phyloP scores from a whole-genome alignment of 2,888 invertebrate genomes.

The Dryobota labecula region DNA sequence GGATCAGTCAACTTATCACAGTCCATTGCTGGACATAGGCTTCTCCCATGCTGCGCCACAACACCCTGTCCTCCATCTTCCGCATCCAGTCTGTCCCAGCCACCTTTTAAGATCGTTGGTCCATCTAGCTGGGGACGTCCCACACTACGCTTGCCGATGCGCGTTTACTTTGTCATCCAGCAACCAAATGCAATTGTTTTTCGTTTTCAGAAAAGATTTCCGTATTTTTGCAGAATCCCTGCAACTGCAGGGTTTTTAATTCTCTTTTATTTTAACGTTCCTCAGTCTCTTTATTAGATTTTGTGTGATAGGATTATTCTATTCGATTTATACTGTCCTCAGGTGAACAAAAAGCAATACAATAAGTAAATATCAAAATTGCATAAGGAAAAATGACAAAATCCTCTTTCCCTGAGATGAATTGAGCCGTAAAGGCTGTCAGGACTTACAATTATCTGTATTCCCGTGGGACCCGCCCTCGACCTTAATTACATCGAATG shows the following conservation, averaged over 20 bases:
- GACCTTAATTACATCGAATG: conserved; percentile 60
- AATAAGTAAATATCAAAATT: conserved; percentile 18
- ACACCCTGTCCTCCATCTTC: no score
- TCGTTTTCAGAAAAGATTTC: neutral
- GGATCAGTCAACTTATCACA: neutral
- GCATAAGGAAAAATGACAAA: conserved; percentile 17
- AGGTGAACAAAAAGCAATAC: neutral
- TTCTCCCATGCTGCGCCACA: no score
- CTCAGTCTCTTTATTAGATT: neutral
- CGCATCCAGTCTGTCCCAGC: no score
- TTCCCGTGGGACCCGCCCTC: conserved; percentile 50
- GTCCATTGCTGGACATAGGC: no score
- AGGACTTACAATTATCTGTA: conserved; percentile 68
- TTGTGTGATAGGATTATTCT: no score
- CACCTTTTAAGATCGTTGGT: no score
- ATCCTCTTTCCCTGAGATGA: conserved; percentile 28
- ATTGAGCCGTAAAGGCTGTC: conserved; percentile 69
- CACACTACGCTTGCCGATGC: no score
- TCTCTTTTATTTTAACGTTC: neutral
- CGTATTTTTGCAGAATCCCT: neutral
- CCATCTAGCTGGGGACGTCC: no score
- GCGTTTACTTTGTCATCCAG: no score
- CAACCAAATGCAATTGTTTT: no score
- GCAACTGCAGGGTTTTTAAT: neutral
- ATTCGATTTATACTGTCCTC: no score